A percentile compares a stretch with the other conserved stretches of the same genome.
Conservation (phyloP, 2,888 invertebrate genomes). For the Tetragnatha montana region DNA sequence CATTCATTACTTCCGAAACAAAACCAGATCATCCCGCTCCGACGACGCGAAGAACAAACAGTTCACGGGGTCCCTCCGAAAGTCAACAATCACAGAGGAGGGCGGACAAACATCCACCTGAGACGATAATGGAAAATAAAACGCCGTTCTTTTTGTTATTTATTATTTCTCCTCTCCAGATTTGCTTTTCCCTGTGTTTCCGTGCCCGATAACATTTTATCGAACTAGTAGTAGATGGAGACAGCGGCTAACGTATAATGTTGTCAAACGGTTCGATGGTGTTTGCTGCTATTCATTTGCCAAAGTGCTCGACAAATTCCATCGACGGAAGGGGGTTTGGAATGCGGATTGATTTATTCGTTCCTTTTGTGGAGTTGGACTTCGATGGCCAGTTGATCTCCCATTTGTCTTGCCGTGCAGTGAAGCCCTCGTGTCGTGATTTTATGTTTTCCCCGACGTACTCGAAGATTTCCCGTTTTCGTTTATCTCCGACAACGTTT, state of each 20-base stretch:
- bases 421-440: too few species aligned
- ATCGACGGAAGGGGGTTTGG: background rate
- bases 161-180: background rate
- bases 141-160: conserved; percentile 11
- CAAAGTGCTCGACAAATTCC: background rate
- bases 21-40: too few species aligned
- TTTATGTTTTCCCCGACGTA: too few species aligned
- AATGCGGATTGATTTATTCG: background rate
- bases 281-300: background rate
- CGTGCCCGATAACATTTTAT: conserved; percentile 22
- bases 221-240: conserved; percentile 4
- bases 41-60: conserved; percentile 6
- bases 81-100: conserved; percentile 41
- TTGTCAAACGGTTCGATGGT: background rate
- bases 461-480: too few species aligned
- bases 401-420: too few species aligned
- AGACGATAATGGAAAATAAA: conserved; percentile 64
- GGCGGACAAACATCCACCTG: conserved; percentile 55
- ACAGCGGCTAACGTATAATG: background rate
- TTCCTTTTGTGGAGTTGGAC: background rate
- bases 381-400: background rate
- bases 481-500: too few species aligned
- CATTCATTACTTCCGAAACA: too few species aligned
- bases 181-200: background rate
- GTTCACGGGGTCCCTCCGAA: conserved; percentile 22